phyloP scores from a whole-genome alignment of 2,797 vertebrate genomes.

The Ceryle rudis region DNA sequence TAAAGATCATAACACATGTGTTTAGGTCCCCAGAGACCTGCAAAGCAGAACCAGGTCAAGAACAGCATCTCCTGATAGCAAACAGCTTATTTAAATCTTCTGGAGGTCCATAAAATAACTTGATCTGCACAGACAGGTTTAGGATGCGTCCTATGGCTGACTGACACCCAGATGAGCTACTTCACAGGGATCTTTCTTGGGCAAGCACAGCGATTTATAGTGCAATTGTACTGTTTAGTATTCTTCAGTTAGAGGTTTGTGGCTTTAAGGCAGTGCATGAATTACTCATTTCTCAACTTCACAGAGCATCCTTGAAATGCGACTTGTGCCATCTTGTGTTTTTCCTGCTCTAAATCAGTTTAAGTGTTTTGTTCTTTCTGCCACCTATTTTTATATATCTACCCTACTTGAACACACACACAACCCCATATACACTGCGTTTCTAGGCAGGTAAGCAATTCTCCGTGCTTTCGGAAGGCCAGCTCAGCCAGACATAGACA shows the following conservation, averaged over 20 bases:
- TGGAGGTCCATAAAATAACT: not conserved
- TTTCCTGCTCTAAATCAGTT: constrained; percentile 64
- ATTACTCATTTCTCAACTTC: constrained; percentile 39
- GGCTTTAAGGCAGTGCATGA: constrained; percentile 24
- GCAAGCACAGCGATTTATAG: not conserved
- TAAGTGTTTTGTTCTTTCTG: constrained; percentile 59
- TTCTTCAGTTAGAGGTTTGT: constrained; percentile 3
- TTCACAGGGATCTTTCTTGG: not conserved
- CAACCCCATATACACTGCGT: not conserved
- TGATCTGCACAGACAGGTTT: not conserved
- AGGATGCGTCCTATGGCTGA: not conserved
- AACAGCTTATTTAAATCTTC: not conserved
- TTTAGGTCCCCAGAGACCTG: not conserved
- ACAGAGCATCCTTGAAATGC: constrained; percentile 61
- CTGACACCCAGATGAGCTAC: not conserved
- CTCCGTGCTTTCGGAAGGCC: not conserved
- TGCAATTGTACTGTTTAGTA: not conserved
- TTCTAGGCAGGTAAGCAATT: not conserved
- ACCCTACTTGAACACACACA: not conserved
- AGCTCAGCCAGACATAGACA: not conserved
- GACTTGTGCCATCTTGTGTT: constrained; percentile 74
- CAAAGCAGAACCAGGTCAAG: not conserved
- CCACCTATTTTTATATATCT: constrained; percentile 8
- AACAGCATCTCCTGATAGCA: not conserved
- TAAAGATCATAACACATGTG: not conserved